Conservation (phyloP, 1,140 invertebrate genomes). For the Drosophila sucinea region DNA sequence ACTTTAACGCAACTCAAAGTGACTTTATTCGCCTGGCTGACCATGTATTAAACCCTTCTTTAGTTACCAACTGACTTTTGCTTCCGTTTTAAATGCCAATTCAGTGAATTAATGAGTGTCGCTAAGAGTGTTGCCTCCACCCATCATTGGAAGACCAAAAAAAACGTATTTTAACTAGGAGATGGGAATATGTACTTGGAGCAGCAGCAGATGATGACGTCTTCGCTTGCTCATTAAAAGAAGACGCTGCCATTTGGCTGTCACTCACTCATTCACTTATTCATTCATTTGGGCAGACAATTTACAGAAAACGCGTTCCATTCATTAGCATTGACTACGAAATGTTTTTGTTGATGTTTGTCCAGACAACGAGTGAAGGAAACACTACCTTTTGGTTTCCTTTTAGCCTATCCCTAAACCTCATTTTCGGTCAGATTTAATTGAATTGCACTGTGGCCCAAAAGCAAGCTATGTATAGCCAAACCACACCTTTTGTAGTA, state of each 20-base stretch:
- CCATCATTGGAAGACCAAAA: constrained; percentile 20
- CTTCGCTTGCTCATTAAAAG: constrained; percentile 60
- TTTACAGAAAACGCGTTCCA: constrained; percentile 74
- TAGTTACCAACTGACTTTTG: constrained; percentile 36
- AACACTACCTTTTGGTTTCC: background rate
- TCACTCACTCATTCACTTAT: constrained; percentile 68
- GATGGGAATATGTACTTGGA: background rate
- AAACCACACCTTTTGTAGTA: constrained; percentile 6
- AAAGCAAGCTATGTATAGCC: background rate
- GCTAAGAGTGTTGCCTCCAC: background rate
- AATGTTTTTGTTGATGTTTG: constrained; percentile 36
- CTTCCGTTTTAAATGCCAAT: constrained; percentile 63
- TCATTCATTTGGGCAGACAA: constrained; percentile 64
- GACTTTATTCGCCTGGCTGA: constrained; percentile 33
- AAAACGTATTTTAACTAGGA: constrained; percentile 23
- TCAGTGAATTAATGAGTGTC: constrained; percentile 63
- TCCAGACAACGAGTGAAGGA: constrained; percentile 7
- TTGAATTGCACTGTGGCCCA: constrained; percentile 57
- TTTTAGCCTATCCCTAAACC: constrained; percentile 11
- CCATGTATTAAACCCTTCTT: constrained; percentile 37
- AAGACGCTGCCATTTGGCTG: constrained; percentile 68
- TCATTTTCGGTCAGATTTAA: constrained; percentile 50
- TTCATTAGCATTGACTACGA: constrained; percentile 69
- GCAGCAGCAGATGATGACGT: background rate
- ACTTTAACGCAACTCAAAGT: background rate